phyloP scores from a whole-genome alignment of 2,113 vertebrate species.

The Gavia stellata region DNA sequence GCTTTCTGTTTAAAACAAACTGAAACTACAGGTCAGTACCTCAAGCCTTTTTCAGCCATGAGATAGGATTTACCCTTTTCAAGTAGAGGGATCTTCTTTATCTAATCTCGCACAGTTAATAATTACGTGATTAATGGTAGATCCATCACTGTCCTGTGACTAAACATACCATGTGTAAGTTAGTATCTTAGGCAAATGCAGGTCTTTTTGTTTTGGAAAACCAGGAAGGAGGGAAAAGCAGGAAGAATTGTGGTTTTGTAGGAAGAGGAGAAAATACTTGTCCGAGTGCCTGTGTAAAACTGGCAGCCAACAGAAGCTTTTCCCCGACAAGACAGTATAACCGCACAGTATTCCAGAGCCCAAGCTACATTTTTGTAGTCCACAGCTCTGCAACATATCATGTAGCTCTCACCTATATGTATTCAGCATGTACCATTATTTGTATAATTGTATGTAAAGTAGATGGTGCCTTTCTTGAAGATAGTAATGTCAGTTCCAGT shows the following conservation, averaged over 20 bases:
- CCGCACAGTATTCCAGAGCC: neutral
- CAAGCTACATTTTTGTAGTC: neutral
- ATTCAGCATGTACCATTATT: neutral
- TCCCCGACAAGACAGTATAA: neutral
- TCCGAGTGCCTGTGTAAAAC: neutral
- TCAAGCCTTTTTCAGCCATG: neutral
- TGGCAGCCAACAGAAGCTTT: neutral
- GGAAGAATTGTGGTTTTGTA: neutral
- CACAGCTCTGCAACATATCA: neutral
- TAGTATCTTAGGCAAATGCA: neutral
- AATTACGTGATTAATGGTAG: neutral
- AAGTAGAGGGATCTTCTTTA: neutral
- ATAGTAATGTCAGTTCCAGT: neutral
- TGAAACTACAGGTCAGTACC: neutral
- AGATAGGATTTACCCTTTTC: neutral
- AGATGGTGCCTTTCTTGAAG: neutral
- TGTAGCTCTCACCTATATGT: neutral
- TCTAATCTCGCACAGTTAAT: neutral
- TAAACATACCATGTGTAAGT: neutral
- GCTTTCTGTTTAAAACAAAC: neutral
- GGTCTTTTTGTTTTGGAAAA: neutral
- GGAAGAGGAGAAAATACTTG: neutral
- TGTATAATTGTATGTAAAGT: neutral
- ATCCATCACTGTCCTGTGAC: neutral
- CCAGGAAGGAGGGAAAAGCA: neutral